Evolutionary conservation across 2,797 vertebrate genomes (phyloP), one percentile per base, ranked within the genome.

Genomic region (Atherinosoma microstoma): DNA sequence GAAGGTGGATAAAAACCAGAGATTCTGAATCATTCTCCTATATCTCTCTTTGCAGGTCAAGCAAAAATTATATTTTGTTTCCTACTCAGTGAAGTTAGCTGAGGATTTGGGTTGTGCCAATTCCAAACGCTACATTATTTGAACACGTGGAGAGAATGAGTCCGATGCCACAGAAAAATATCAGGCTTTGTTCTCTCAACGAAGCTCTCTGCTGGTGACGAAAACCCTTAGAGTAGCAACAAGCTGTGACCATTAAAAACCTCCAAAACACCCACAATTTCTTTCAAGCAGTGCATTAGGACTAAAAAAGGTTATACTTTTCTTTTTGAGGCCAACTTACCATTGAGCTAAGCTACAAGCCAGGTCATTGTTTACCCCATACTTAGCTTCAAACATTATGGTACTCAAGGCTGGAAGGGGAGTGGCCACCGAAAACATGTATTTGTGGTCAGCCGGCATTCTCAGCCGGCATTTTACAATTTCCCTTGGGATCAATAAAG

Each of bases 101-200:
- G 24, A 64, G 56, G 7, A 75, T 71, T 76, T 74, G 36, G 60
- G 18, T 45, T 22, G 7, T 27, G 27, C n/a, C 32, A 27, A 58
- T 27, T 58, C 24, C 35, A 60, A 63, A 61, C 40, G 40, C 10
- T 10, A 2, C 20, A 29, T 67, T 56, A 38, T 18, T 54, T 77
- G 45, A 75, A 73, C 58, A 58, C 29, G 32, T 64, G 35, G 45
- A 20, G 40, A 54, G 22, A 61, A 42, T 57, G 27, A 60, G 59
- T 2, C 34, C 40, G 20, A 7, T 59, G 34, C 22, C 53, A 61
- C 34, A 64, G 13, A 40, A 24, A 38, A 65, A 73, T 20, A 76
- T 36, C 36, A 67, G 10, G 35, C 51, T 57, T 83, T 68, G 35
- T 42, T 74, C 64, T 77, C 42, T 73, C 68, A 83, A 60, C 53